phyloP scores from a whole-genome alignment of 2,797 vertebrate genomes.

The Enteromius unitaeniatus region DNA sequence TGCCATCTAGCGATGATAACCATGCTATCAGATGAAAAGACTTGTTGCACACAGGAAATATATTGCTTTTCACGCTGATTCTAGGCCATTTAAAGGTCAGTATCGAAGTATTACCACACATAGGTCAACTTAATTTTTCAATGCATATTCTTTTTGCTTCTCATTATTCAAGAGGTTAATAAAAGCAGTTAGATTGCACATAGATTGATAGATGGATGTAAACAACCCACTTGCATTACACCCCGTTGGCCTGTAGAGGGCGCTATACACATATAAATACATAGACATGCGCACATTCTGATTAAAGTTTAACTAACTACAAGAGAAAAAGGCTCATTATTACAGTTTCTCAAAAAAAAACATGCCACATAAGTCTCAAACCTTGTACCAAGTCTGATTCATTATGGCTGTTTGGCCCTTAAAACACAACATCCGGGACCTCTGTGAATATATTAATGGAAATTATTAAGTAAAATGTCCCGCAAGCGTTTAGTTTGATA shows the following conservation, averaged over 20 bases:
- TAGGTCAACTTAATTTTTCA: background rate
- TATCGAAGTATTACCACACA: background rate
- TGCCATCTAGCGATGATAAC: conserved; percentile 22
- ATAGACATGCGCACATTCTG: background rate
- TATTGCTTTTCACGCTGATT: no score
- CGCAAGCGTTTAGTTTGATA: background rate
- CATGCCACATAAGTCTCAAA: background rate
- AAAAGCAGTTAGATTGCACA: background rate
- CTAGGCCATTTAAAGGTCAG: background rate
- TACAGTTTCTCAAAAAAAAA: background rate
- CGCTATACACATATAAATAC: background rate
- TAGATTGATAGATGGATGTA: background rate
- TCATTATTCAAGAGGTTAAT: background rate
- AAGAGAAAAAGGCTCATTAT: background rate
- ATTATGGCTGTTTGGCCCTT: background rate
- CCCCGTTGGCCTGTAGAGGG: background rate
- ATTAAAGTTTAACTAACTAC: background rate
- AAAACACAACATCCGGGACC: background rate
- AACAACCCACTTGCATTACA: background rate
- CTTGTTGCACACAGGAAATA: no score
- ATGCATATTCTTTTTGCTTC: background rate
- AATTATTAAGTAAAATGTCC: background rate
- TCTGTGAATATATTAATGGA: background rate
- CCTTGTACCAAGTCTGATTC: background rate
- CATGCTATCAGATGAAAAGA: background rate